Base-by-base conservation (phyloP, 1,140 invertebrate genomes). In the Campodea augens region DNA sequence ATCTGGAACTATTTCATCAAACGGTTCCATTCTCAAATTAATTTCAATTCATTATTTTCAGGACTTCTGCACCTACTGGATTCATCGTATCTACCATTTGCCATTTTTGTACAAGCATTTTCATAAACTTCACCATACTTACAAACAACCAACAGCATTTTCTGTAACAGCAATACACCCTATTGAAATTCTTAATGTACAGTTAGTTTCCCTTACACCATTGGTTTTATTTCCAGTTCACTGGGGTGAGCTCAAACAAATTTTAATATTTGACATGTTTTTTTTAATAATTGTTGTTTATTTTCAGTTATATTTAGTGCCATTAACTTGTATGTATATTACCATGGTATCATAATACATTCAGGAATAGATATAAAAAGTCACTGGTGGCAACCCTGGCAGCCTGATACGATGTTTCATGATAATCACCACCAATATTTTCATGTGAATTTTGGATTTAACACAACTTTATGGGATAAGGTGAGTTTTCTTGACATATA, bases 381-480 rank as follows among this genome's bases (percentile, higher is more conserved):
- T 0, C 60, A 69, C 21, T 81, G 78, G 78, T 80, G 75, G 76
- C 74, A 77, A 56, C 77, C 77, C 0, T 82, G 78, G 78, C 76
- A 81, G 58, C 77, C 77, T 0, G 71, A 76, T 50, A 73, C 74
- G 1, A 74, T 74, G 47, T 81, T 80, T 58, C 78, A 82, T 50
- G 78, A 82, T 53, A 73, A 81, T 54, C 78, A 82, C 54, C 78
- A 81, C 52, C 74, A 80, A 59, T 81, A 78, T 60, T 80, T 78
- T 60, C 77, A 81, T 52, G 73, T 76, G 46, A 82, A 81, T 56
- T 81, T 78, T 55, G 75, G 72, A 20, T 79, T 81, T 55, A 81
- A 81, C 54, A 72, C 73, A 52, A 62, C 58, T 18, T 49, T 74
- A 43, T 78, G 75, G 72, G 77, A 80, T 60, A 73, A 68, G 60